These are phyloP conservation scores for Drosophila subquinaria DNA, from an alignment of 2,888 invertebrate genomes.

Conservation along the genomic window DNA sequence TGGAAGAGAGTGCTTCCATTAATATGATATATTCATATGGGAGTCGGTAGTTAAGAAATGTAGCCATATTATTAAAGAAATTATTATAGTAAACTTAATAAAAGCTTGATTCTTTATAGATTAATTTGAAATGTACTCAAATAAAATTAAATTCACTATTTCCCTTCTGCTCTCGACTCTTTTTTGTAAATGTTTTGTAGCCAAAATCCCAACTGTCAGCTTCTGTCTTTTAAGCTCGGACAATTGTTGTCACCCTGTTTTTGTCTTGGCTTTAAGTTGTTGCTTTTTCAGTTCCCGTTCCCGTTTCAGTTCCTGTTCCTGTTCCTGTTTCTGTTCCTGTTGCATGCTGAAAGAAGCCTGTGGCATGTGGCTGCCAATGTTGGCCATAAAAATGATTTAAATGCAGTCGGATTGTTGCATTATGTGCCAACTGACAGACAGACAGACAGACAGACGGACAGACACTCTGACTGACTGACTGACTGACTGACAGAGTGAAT, in stretches of 20 bases:
- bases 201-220: constrained; percentile 1
- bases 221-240: neutral
- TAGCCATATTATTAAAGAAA: too few relatives aligned
- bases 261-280: constrained; percentile 6
- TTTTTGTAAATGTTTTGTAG: too few relatives aligned
- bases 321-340: constrained; percentile 1
- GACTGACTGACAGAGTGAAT: constrained; percentile 34
- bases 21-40: too few relatives aligned
- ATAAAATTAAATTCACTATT: too few relatives aligned
- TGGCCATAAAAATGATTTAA: constrained; percentile 72
- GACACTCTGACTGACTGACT: constrained; percentile 24
- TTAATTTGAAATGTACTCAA: too few relatives aligned
- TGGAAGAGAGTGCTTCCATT: too few relatives aligned
- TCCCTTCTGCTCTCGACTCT: too few relatives aligned
- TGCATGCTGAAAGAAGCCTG: constrained; percentile 7
- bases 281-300: neutral
- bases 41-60: too few relatives aligned
- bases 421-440: constrained; percentile 41
- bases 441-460: neutral
- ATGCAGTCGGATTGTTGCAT: constrained; percentile 62
- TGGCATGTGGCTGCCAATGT: constrained; percentile 37
- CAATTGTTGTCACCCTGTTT: constrained; percentile 1
- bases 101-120: too few relatives aligned
- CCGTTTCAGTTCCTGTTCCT: neutral
- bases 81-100: too few relatives aligned